phyloP scores from a whole-genome alignment of 2,113 vertebrate species.

The Mus spicilegus region DNA sequence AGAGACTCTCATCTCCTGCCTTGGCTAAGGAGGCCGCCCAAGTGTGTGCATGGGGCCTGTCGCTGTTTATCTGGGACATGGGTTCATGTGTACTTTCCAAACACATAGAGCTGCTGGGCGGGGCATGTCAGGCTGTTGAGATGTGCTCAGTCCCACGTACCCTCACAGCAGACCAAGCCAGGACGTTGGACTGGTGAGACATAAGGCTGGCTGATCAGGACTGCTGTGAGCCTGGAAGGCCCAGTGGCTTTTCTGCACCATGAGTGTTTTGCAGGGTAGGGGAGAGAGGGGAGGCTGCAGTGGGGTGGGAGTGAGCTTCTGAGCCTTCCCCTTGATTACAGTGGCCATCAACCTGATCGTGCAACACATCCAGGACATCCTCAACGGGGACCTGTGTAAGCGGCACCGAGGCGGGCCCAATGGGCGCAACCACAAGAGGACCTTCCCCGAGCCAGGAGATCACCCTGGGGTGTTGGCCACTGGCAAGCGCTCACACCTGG shows the following conservation, averaged over 20 bases:
- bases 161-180: background rate
- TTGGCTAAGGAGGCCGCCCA: rapidly evolving
- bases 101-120: background rate
- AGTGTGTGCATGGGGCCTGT: background rate
- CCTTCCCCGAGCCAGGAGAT: slow-evolving; percentile 87
- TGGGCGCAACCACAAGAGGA: slow-evolving; percentile 90
- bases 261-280: background rate
- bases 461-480: slow-evolving; percentile 78
- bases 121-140: no score
- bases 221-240: background rate
- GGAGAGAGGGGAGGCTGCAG: rapidly evolving
- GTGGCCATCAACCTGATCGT: slow-evolving; percentile 99
- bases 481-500: slow-evolving; percentile 92
- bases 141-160: background rate
- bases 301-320: background rate
- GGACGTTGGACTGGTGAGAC: background rate
- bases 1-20: background rate
- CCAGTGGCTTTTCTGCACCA: background rate
- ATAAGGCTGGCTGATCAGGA: background rate
- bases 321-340: slow-evolving; percentile 65
- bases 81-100: background rate
- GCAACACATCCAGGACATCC: slow-evolving; percentile 99
- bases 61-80: no score
- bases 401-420: slow-evolving; percentile 92
- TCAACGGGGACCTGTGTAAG: slow-evolving; percentile 95